Evolutionary conservation across 2,888 invertebrate species (phyloP).

Genomic region (Protophormia terraenovae): DNA sequence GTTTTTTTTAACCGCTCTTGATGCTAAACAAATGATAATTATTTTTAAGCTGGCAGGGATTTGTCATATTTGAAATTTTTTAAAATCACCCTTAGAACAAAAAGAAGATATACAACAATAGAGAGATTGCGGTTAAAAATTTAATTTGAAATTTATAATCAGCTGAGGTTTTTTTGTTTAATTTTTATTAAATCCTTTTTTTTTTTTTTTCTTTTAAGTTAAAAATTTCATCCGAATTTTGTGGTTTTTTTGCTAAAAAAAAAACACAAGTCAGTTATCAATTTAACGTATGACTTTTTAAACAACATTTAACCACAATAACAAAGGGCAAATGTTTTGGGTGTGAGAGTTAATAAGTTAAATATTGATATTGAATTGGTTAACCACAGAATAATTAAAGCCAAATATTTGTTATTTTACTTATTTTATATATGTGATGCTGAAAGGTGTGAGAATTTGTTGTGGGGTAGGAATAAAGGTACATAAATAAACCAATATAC

Average conservation of each 20-base stretch:
- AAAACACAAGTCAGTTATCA: slow-evolving; percentile 12
- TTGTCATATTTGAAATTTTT: slow-evolving; percentile 28
- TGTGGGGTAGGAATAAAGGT: neutral
- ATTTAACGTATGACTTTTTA: slow-evolving; percentile 5
- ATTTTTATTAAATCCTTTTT: neutral
- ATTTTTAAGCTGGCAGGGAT: slow-evolving; percentile 1
- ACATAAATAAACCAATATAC: neutral
- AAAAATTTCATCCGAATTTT: slow-evolving; percentile 10
- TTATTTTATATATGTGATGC: neutral
- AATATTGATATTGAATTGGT: slow-evolving; percentile 29
- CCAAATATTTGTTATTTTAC: neutral
- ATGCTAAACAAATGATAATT: slow-evolving; percentile 26
- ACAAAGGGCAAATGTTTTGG: neutral
- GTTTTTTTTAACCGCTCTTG: neutral
- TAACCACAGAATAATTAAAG: slow-evolving; percentile 14
- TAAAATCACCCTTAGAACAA: neutral
- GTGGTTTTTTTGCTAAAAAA: neutral
- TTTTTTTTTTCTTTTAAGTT: neutral
- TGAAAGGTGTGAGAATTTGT: neutral
- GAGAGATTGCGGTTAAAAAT: neutral
- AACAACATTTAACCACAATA: neutral
- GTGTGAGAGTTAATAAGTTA: neutral
- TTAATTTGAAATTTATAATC: neutral
- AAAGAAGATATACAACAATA: neutral
- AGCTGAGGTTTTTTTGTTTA: neutral